A percentile compares a stretch with the other conserved stretches of the same genome.
Conservation (phyloP, 1,140 invertebrate genomes). For the Gonioctena quinquepunctata region DNA sequence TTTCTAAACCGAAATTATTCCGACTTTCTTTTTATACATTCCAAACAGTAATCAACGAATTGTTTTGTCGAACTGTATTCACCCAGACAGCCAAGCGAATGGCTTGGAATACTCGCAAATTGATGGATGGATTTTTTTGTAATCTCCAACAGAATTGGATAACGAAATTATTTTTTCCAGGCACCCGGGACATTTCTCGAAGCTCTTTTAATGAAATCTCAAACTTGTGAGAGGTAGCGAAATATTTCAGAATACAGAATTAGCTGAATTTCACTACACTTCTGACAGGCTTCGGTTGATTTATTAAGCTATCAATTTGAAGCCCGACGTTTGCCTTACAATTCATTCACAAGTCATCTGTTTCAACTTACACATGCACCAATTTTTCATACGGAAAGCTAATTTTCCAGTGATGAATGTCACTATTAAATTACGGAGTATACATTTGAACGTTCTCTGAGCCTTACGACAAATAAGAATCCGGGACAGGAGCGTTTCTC, state of each 20-base stretch:
- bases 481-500: background rate
- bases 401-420: slow-evolving; percentile 17
- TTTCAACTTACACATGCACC: background rate
- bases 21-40: too few relatives aligned
- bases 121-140: too few relatives aligned
- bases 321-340: background rate
- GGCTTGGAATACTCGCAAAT: too few relatives aligned
- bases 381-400: slow-evolving; percentile 7
- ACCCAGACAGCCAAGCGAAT: too few relatives aligned
- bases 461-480: slow-evolving; percentile 14
- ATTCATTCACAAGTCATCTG: background rate
- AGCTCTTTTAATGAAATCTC: background rate
- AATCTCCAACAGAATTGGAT: too few relatives aligned
- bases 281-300: background rate
- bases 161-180: too few relatives aligned
- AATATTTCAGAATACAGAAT: background rate
- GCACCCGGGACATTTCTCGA: too few relatives aligned
- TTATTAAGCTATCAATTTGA: background rate
- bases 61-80: too few relatives aligned
- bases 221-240: background rate
- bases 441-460: background rate
- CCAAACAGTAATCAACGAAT: too few relatives aligned
- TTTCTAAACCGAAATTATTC: too few relatives aligned
- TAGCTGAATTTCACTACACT: background rate
- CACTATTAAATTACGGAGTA: slow-evolving; percentile 11